These are phyloP conservation scores for Toxotes chatareus DNA, from an alignment of 2,113 vertebrate genomes.

Conservation along the genomic window DNA sequence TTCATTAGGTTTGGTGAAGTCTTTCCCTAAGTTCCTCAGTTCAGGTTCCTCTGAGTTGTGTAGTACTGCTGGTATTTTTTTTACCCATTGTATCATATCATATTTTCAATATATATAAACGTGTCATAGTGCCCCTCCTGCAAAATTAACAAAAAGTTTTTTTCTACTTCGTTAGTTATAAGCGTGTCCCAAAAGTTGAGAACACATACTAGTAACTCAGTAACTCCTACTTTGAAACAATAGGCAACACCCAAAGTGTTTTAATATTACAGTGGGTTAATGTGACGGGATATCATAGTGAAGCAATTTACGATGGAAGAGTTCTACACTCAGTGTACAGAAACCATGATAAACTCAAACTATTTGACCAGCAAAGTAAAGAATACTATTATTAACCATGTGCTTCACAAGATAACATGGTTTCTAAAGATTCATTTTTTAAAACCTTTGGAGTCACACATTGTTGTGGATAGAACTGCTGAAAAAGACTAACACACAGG, in stretches of 20 bases:
- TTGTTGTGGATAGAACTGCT: neutral
- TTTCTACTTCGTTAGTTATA: neutral
- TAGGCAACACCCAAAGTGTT: neutral
- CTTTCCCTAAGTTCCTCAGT: neutral
- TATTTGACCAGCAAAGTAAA: neutral
- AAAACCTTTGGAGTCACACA: neutral
- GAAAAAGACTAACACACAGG: neutral
- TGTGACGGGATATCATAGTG: neutral
- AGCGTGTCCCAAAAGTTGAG: neutral
- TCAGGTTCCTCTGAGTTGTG: neutral
- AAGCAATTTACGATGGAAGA: neutral
- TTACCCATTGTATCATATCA: neutral
- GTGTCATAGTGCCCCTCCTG: neutral
- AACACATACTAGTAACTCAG: neutral
- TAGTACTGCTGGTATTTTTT: neutral
- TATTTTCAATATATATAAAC: neutral
- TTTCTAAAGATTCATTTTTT: neutral
- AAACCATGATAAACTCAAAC: neutral
- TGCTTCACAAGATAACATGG: neutral
- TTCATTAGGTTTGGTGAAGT: constrained; percentile 4
- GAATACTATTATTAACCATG: neutral
- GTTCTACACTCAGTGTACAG: neutral
- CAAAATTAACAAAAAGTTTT: neutral
- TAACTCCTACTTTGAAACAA: too few relatives aligned
- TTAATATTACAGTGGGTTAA: neutral